A percentile compares a stretch with the other conserved stretches of the same genome.
Evolutionary conservation across 2,113 vertebrate genomes (phyloP).

Genomic region (Aptenodytes patagonicus): DNA sequence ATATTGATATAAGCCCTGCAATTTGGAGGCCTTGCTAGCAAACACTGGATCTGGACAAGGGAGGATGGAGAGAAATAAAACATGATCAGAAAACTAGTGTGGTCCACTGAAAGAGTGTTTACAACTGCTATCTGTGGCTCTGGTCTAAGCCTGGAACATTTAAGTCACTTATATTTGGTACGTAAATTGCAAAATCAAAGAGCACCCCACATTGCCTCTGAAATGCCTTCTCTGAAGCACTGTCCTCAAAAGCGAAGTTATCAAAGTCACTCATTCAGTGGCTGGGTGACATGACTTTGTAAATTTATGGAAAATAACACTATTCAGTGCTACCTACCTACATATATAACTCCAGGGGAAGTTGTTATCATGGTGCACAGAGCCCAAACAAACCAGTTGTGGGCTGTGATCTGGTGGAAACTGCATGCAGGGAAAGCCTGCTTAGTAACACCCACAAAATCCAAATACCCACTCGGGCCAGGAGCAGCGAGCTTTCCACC

Average conservation of each 20-base stretch:
- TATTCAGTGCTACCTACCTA: background rate
- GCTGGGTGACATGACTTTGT: background rate
- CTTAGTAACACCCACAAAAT: background rate
- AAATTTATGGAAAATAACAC: background rate
- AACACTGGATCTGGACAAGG: background rate
- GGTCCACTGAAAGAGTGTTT: background rate
- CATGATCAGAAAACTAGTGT: background rate
- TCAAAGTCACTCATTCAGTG: too few relatives aligned
- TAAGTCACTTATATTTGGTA: background rate
- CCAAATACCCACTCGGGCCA: fast-evolving
- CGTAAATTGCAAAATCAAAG: fast-evolving
- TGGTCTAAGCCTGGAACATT: background rate
- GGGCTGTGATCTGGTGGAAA: background rate
- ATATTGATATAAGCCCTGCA: background rate
- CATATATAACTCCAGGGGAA: background rate
- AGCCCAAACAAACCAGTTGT: fast-evolving
- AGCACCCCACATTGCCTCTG: background rate
- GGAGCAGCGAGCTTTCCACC: background rate
- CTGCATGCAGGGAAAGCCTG: background rate
- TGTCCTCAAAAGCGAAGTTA: background rate
- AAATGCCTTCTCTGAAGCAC: background rate
- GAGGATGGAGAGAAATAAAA: background rate
- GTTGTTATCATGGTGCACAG: background rate
- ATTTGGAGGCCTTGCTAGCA: background rate
- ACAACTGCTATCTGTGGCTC: background rate